Percentiles rank a stretch among this genome's conserved stretches.
phyloP scores from a whole-genome alignment of 2,797 vertebrate genomes.

The Pantherophis alleghaniensis region DNA sequence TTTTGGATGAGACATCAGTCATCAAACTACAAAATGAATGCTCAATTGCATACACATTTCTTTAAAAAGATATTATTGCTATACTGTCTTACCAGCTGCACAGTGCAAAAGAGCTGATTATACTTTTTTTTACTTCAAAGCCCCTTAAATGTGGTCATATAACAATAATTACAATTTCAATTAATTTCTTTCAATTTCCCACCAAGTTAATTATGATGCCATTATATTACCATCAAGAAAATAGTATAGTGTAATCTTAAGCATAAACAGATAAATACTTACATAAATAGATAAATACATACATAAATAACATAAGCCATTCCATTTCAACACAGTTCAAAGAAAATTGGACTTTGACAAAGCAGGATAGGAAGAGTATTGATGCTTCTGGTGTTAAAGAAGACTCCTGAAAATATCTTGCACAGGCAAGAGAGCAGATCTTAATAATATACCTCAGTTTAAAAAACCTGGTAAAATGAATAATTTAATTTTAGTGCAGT shows the following conservation, averaged over 20 bases:
- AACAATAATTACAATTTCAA: background rate
- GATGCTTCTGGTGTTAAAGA: background rate
- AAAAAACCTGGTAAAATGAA: background rate
- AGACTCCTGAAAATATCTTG: background rate
- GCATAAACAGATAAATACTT: background rate
- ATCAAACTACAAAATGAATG: background rate
- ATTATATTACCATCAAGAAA: background rate
- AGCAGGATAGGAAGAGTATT: background rate
- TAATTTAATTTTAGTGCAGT: background rate
- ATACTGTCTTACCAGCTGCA: background rate
- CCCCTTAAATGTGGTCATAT: background rate
- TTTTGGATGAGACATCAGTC: background rate
- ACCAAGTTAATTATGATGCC: background rate
- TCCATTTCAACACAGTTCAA: background rate
- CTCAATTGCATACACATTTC: background rate
- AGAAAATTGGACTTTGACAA: background rate
- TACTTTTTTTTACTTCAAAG: background rate
- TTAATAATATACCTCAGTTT: background rate
- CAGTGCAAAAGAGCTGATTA: background rate
- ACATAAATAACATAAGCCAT: background rate
- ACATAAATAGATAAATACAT: background rate
- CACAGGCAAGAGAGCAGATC: background rate
- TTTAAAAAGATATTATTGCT: background rate
- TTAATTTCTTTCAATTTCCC: background rate
- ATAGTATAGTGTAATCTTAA: background rate